These are phyloP conservation scores for Eretmochelys imbricata DNA, from an alignment of 2,113 vertebrate genomes.

Conservation along the genomic window DNA sequence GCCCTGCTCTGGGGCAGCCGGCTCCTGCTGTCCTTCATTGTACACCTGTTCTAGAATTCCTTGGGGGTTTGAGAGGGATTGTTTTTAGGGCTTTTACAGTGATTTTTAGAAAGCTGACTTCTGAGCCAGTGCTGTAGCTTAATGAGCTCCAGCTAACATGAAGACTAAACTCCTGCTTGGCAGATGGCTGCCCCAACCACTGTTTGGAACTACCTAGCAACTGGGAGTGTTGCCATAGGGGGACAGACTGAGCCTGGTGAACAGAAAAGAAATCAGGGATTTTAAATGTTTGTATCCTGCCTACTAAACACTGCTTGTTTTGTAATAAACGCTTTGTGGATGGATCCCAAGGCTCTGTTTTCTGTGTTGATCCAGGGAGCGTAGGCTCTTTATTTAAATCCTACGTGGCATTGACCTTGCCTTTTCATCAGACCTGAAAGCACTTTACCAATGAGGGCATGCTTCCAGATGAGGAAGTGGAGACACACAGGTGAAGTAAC, in stretches of 20 bases:
- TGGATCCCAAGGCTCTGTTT: not conserved
- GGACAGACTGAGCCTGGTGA: not conserved
- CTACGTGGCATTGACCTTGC: not conserved
- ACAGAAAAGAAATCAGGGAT: not conserved
- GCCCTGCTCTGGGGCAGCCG: not conserved
- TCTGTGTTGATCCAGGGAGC: not conserved
- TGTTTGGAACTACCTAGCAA: not conserved
- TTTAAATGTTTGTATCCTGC: not conserved
- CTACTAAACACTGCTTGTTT: not conserved
- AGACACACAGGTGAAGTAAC: not conserved
- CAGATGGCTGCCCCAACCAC: not conserved
- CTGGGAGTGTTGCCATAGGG: fast-evolving
- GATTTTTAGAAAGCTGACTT: not conserved
- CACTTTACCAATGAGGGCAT: not conserved
- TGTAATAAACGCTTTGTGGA: constrained; percentile 55
- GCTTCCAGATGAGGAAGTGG: no score
- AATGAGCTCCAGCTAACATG: not conserved
- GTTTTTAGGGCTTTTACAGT: constrained; percentile 14
- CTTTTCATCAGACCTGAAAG: not conserved
- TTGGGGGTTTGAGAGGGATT: not conserved
- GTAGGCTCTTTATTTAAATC: not conserved
- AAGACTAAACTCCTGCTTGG: not conserved
- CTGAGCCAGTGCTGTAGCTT: not conserved
- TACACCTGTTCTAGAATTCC: constrained; percentile 3
- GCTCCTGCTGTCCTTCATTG: not conserved